Base-by-base conservation (phyloP, 1,140 invertebrate species). In the Lordiphosa clarofinis region DNA sequence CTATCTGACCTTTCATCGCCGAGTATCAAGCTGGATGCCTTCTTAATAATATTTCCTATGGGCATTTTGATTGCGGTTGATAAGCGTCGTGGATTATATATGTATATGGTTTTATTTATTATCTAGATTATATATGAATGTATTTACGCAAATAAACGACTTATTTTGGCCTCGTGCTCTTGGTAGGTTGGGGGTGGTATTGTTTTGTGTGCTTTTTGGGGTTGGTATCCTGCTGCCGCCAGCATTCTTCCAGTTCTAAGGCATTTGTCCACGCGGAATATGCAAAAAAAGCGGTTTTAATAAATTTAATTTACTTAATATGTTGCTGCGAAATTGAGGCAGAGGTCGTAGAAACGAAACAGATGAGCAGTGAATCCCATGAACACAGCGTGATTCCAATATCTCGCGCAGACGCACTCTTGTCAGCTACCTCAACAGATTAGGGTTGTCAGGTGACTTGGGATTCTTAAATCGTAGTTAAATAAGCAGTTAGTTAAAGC, bases 1-100 rank as follows among this genome's bases (percentile, higher is more conserved):
- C 91, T 91, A n/a, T 92, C 91, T 57, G 91, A 90, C 68, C 91
- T 91, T 40, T 90, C 91, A 1, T 92, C 90, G n/a, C 94, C 94
- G 12, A 94, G 90, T 65, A 95, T 94, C 61, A 94, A 94, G 73
- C 92, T 94, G 42, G 94, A 95, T 19, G 94, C 94, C 61, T 94
- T 92, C 69, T 92, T 93, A 12, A 95, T 90, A 38, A 96, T 92
- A 73, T 92, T 94, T 35, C 93, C 92, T 53, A 95, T 90, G 55
- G 94, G 94, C 95, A 95, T 96, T 70, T 68, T 87, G 58, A 21
- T 10, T 33, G 7, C 24, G 12, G 11, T 33, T 46, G 43, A 11
- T 46, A 24, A 24, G 21, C 21, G 43, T n/a, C 31, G 12, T 24
- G 13, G 6, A 11, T 28, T 44, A 24, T 31, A 49, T 55, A 50